These are phyloP conservation scores for Oscheius sp. DNA, from an alignment of 2,888 invertebrate genomes.

Conservation along the genomic window DNA sequence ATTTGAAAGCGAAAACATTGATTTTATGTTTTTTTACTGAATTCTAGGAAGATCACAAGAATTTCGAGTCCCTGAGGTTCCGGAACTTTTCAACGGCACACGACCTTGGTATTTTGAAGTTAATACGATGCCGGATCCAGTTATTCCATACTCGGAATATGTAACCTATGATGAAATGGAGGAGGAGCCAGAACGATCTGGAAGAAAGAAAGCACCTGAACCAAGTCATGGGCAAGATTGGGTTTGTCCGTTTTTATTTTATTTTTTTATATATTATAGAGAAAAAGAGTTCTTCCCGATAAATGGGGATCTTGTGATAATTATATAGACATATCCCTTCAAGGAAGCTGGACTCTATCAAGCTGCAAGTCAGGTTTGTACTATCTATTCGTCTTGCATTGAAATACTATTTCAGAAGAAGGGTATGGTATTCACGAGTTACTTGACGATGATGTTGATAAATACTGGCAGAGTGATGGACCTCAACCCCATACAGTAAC, in stretches of 20 bases:
- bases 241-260: not conserved
- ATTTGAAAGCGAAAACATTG: too few relatives aligned
- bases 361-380: slow-evolving; percentile 90
- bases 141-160: too few relatives aligned
- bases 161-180: not conserved
- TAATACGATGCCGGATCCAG: too few relatives aligned
- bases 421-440: slow-evolving; percentile 97
- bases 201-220: not conserved
- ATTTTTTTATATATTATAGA: not conserved
- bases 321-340: slow-evolving; percentile 83
- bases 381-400: not conserved
- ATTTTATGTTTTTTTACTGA: too few relatives aligned
- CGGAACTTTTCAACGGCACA: too few relatives aligned
- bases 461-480: slow-evolving; percentile 99
- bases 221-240: not conserved
- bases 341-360: slow-evolving; percentile 96
- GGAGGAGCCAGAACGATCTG: not conserved
- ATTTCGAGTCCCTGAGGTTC: too few relatives aligned
- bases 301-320: not conserved
- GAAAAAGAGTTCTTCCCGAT: not conserved
- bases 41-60: too few relatives aligned
- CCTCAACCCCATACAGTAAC: slow-evolving; percentile 96
- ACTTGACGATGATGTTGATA: slow-evolving; percentile 91
- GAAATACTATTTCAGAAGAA: slow-evolving; percentile 69
- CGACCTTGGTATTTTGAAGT: too few relatives aligned